A percentile compares a stretch with the other conserved stretches of the same genome.
Conservation (phyloP, 2,113 vertebrate species). For the Chaenogobius annularis region DNA sequence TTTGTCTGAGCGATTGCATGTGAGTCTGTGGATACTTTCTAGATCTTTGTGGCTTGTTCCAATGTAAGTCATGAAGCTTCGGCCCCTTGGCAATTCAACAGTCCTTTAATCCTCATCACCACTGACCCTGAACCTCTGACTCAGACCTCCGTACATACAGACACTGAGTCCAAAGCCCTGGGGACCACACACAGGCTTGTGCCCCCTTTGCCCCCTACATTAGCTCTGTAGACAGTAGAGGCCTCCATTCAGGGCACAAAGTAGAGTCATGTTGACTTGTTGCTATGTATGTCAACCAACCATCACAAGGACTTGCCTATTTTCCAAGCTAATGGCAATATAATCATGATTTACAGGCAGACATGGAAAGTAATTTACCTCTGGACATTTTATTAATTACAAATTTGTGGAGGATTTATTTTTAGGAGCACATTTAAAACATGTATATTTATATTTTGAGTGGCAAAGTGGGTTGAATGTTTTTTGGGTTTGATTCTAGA, state of each 20-base stretch:
- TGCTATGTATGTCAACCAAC: constrained; percentile 43
- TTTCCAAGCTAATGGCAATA: constrained; percentile 42
- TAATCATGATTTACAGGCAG: constrained; percentile 32
- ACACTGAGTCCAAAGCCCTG: constrained; percentile 41
- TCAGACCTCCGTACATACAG: constrained; percentile 41
- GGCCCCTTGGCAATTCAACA: constrained; percentile 55
- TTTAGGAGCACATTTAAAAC: background rate
- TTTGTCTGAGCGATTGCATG: constrained; percentile 63
- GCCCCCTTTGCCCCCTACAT: constrained; percentile 39
- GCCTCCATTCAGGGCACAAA: constrained; percentile 40
- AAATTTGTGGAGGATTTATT: background rate
- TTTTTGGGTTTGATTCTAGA: background rate
- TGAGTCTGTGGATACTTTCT: constrained; percentile 47
- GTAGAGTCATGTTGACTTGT: constrained; percentile 44
- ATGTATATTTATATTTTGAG: background rate
- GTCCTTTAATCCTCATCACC: constrained; percentile 74
- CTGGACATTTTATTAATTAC: background rate
- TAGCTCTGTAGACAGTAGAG: constrained; percentile 38
- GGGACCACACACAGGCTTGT: constrained; percentile 47
- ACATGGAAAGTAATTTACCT: constrained; percentile 13
- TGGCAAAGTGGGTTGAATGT: background rate
- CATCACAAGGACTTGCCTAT: constrained; percentile 36
- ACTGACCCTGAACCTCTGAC: constrained; percentile 64
- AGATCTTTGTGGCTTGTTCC: constrained; percentile 54
- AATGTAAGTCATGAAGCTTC: constrained; percentile 60